Evolutionary conservation across 2,888 invertebrate species (phyloP).

Genomic region (Silvanus unidentatus): DNA sequence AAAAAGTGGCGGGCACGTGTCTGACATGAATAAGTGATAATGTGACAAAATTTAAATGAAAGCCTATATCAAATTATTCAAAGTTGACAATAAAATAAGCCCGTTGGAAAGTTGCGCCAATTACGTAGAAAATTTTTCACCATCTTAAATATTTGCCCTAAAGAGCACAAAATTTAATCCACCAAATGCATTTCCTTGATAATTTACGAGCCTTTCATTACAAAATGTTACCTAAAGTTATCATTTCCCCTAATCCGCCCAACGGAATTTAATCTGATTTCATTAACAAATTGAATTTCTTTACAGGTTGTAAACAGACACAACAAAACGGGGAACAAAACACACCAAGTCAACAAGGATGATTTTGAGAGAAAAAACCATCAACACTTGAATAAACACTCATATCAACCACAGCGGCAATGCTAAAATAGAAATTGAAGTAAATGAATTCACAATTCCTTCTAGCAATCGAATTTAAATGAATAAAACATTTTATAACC

Average conservation of each 20-base stretch:
- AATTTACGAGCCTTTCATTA: background rate
- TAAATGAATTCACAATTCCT: background rate
- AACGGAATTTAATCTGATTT: conserved; percentile 19
- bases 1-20: too few relatives aligned
- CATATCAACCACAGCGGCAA: too few relatives aligned
- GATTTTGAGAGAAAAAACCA: background rate
- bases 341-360: background rate
- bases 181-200: background rate
- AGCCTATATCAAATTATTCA: too few relatives aligned
- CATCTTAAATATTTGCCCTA: too few relatives aligned
- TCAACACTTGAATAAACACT: conserved; percentile 2
- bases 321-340: background rate
- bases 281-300: conserved; percentile 30
- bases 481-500: background rate
- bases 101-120: too few relatives aligned
- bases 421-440: too few relatives aligned
- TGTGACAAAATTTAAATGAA: too few relatives aligned
- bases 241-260: conserved; percentile 7
- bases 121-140: background rate
- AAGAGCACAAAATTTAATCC: too few relatives aligned
- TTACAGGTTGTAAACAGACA: conserved; percentile 16
- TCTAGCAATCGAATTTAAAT: background rate
- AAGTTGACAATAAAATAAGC: too few relatives aligned
- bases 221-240: background rate
- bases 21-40: too few relatives aligned